Base-by-base conservation (phyloP, 2,113 vertebrate genomes). In the Lates calcarifer region DNA sequence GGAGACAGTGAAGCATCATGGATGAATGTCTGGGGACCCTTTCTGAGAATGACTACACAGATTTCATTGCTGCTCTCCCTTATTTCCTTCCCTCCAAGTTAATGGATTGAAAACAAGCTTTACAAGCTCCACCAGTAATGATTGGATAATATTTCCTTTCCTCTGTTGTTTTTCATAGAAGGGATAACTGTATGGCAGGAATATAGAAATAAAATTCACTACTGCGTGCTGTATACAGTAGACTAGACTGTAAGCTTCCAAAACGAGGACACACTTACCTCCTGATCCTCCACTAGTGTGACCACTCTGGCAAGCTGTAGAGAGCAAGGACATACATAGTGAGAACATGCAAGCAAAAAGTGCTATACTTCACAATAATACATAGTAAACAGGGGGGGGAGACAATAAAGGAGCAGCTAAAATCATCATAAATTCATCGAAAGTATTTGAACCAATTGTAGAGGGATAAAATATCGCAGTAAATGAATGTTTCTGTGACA, bases 261-360 rank as follows among this genome's bases (percentile, higher is more conserved):
- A 41, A 74, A 58, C 18, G 39, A 35, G 35, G 22, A 64, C 26
- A 47, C 20, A 94, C 96, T 95, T 90, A 98, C 97, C 90, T 96
- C 95, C 77, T 84, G 22, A 77, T 98, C 96, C 89, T 97, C 95
- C 79, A 96, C 93, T 35, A 98, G 95, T 8, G 97, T 98, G 87
- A 95, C 97, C 82, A 98, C 97, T 86, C 97, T 96, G 24, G 95
- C 97, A 45, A 96, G 97, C 98, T 99, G 93, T 22, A 81, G 47
- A 82, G 1, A 82, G 8, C 5, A 84, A 49, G 22, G 8, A 74
- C 9, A 86, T 6, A 80, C 3, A 69, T 29, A 75, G 26, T 72
- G 18, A 65, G 13, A 31, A 57, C 35, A 15, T 3, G 10, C 22
- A 58, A 6, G 11, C 22, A 58, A 6, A 60, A 53, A 58, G 1